These are phyloP conservation scores for Meloe dianella DNA, from an alignment of 2,888 invertebrate genomes.

Conservation along the genomic window DNA sequence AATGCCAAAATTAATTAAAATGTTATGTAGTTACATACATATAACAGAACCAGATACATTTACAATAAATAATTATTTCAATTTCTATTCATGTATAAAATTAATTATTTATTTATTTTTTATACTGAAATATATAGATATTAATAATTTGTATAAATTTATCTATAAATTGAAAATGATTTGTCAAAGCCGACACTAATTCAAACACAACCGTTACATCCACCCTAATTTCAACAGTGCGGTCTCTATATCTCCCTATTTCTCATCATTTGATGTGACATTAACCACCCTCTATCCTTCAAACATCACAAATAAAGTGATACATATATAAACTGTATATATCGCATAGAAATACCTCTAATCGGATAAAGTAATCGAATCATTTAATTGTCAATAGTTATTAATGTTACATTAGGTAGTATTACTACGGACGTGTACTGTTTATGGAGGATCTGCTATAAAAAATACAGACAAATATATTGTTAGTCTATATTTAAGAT, in stretches of 20 bases:
- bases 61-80: too few relatives aligned
- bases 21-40: too few relatives aligned
- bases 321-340: background rate
- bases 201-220: background rate
- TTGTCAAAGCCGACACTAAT: background rate
- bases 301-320: background rate
- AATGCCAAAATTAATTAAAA: background rate
- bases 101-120: too few relatives aligned
- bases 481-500: too few relatives aligned
- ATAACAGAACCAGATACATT: too few relatives aligned
- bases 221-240: background rate
- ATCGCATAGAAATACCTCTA: background rate
- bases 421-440: too few relatives aligned
- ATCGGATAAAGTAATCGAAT: background rate
- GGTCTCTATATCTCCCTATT: background rate
- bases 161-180: background rate
- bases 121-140: background rate
- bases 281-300: background rate
- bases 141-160: background rate
- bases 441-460: too few relatives aligned
- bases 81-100: too few relatives aligned
- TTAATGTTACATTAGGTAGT: background rate
- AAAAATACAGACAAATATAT: too few relatives aligned
- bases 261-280: background rate
- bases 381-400: background rate